Evolutionary conservation across 2,888 invertebrate species (phyloP).

Genomic region (Acleris emargana): DNA sequence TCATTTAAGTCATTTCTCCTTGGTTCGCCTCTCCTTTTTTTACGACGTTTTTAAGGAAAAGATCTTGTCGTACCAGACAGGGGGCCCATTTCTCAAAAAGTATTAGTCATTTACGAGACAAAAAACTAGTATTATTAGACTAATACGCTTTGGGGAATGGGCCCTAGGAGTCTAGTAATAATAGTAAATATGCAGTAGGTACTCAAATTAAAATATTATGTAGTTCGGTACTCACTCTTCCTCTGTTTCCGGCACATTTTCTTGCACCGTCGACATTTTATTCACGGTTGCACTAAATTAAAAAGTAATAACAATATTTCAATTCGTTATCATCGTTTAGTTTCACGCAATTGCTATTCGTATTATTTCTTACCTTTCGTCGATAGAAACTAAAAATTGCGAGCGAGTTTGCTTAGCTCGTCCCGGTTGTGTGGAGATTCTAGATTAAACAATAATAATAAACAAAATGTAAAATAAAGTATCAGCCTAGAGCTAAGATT

Average conservation of each 20-base stretch:
- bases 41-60: too few species aligned
- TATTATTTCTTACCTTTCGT: conserved; percentile 39
- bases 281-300: conserved; percentile 48
- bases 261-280: conserved; percentile 43
- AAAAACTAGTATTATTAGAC: too few species aligned
- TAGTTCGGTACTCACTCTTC: conserved; percentile 54
- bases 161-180: too few species aligned
- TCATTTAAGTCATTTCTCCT: too few species aligned
- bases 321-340: background rate
- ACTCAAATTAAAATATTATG: conserved; percentile 10
- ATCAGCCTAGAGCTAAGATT: background rate
- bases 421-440: conserved; percentile 39
- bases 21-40: too few species aligned
- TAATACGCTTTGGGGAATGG: too few species aligned
- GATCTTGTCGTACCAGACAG: too few species aligned
- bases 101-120: too few species aligned
- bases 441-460: conserved; percentile 39
- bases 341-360: too few species aligned
- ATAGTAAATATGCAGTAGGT: too few species aligned
- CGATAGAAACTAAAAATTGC: conserved; percentile 43
- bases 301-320: conserved; percentile 20
- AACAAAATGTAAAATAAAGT: conserved; percentile 21
- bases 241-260: conserved; percentile 42
- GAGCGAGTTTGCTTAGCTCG: conserved; percentile 38
- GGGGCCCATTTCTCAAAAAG: too few species aligned